These are phyloP conservation scores for Alsophila aescularia DNA, from an alignment of 2,888 invertebrate species.

Conservation along the genomic window DNA sequence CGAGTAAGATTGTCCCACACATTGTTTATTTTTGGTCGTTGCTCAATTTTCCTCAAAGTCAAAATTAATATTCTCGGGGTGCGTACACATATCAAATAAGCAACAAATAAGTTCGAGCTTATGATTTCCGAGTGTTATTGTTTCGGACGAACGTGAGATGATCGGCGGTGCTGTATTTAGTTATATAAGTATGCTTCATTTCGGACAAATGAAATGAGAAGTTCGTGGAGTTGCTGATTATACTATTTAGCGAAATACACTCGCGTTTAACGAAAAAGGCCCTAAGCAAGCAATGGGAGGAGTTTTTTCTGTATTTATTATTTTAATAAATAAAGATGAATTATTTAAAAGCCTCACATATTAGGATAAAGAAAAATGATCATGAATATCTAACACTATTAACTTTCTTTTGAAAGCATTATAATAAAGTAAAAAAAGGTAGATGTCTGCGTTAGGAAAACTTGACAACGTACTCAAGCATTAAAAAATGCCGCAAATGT, in stretches of 20 bases:
- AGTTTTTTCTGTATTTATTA: too few relatives aligned
- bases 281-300: too few relatives aligned
- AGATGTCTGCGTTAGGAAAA: too few relatives aligned
- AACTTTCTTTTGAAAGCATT: too few relatives aligned
- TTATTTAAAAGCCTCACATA: too few relatives aligned
- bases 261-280: neutral
- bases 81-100: constrained; percentile 38
- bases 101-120: constrained; percentile 34
- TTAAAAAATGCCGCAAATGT: too few relatives aligned
- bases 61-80: constrained; percentile 37
- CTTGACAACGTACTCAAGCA: too few relatives aligned
- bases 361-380: too few relatives aligned
- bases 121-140: constrained; percentile 28
- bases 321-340: too few relatives aligned
- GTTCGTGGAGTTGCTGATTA: neutral
- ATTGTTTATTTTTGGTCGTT: constrained; percentile 7
- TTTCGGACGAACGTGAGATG: constrained; percentile 17
- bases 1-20: constrained; percentile 2
- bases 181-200: constrained; percentile 3
- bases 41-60: constrained; percentile 16
- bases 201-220: constrained; percentile 7
- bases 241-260: neutral
- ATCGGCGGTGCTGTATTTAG: constrained; percentile 8
- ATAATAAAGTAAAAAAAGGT: too few relatives aligned
- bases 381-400: too few relatives aligned